Percentiles rank a stretch among this genome's conserved stretches.
These are phyloP conservation scores for Apostichopus californicus DNA, from an alignment of 35 echinoderm and acorn worm species.

Conservation along the genomic window DNA sequence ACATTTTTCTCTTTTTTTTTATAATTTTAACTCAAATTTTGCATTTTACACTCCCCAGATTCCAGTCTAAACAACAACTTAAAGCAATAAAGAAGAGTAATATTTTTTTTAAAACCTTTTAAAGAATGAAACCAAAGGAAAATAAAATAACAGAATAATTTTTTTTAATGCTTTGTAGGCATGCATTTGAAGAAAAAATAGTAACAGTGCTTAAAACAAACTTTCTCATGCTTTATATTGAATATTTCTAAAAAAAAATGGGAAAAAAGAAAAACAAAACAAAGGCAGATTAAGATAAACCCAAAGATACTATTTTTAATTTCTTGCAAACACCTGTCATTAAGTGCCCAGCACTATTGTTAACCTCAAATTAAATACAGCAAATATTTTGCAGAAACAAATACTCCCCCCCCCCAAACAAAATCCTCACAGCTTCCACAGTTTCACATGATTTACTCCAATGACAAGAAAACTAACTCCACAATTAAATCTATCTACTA, in stretches of 20 bases:
- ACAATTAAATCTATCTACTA: no score
- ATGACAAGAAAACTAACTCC: background rate
- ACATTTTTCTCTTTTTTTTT: background rate
- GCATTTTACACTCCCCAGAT: background rate
- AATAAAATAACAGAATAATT: slow-evolving; percentile 25
- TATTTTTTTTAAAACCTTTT: background rate
- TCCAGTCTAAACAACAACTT: background rate
- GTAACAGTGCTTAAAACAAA: background rate
- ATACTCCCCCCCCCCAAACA: background rate
- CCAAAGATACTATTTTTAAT: slow-evolving; percentile 8
- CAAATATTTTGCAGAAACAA: background rate
- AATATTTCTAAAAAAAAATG: background rate
- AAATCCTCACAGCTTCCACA: background rate
- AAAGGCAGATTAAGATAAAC: background rate
- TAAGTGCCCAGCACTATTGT: slow-evolving; percentile 11
- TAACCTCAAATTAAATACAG: slow-evolving; percentile 6
- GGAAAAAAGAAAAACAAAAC: background rate
- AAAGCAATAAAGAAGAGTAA: background rate
- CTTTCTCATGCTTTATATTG: slow-evolving; percentile 1
- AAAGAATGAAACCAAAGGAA: slow-evolving; percentile 18
- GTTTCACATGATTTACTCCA: background rate
- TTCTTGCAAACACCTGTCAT: background rate
- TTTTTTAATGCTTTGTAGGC: slow-evolving; percentile 2
- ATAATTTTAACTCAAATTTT: background rate
- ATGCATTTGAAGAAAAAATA: slow-evolving; percentile 11